Conservation (phyloP, 2,888 invertebrate genomes). For the Willowsia nigromaculata region DNA sequence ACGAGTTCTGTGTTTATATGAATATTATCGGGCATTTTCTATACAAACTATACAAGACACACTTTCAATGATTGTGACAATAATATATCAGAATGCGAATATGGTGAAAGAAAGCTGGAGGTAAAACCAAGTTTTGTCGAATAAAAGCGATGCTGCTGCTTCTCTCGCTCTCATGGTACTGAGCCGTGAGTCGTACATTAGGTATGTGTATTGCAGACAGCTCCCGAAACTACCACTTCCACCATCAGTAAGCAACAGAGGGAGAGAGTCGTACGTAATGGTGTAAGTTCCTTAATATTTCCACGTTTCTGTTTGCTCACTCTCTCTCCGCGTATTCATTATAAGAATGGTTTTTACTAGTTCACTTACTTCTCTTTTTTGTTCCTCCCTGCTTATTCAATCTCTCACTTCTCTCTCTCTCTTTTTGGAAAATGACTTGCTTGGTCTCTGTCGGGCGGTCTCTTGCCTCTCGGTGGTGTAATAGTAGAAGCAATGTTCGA, state of each 20-base stretch:
- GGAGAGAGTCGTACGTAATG: slow-evolving; percentile 1
- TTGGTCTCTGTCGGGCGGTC: slow-evolving; percentile 29
- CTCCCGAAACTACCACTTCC: slow-evolving; percentile 8
- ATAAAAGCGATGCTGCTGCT: slow-evolving; percentile 1
- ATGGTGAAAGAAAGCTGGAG: slow-evolving; percentile 16
- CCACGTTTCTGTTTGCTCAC: slow-evolving; percentile 58
- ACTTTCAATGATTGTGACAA: slow-evolving; percentile 30
- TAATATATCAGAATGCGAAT: slow-evolving; percentile 8
- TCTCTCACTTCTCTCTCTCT: slow-evolving; percentile 29
- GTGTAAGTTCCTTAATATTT: slow-evolving; percentile 59
- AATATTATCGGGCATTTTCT: not conserved
- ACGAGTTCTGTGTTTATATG: not conserved
- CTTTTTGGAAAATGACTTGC: slow-evolving; percentile 19
- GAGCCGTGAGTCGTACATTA: slow-evolving; percentile 2
- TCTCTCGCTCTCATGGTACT: not conserved
- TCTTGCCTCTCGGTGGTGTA: slow-evolving; percentile 3
- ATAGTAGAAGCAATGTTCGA: slow-evolving; percentile 43
- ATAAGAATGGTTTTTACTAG: slow-evolving; percentile 60
- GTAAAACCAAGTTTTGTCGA: slow-evolving; percentile 20
- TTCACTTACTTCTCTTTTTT: slow-evolving; percentile 55
- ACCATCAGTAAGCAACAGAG: slow-evolving; percentile 25
- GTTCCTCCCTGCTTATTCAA: slow-evolving; percentile 47
- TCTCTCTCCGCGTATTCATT: slow-evolving; percentile 47
- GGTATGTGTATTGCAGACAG: slow-evolving; percentile 17
- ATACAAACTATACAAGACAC: not conserved